Conservation (phyloP, 1,140 invertebrate genomes). For the Drosophila kanapiae region DNA sequence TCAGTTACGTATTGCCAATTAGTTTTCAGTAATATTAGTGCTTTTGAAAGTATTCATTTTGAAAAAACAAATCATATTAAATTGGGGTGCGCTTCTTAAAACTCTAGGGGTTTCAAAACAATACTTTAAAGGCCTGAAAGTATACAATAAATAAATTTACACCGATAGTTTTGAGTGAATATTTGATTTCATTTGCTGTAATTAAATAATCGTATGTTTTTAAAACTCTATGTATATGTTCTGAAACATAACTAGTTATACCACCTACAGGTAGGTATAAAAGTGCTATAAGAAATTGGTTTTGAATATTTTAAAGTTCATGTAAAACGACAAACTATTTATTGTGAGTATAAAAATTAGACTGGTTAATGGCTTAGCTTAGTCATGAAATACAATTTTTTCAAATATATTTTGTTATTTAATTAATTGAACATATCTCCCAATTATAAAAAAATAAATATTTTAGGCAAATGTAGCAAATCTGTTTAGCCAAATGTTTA, state of each 20-base stretch:
- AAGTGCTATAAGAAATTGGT: too few relatives aligned
- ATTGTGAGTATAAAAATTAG: too few relatives aligned
- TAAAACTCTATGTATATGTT: too few relatives aligned
- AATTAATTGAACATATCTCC: too few relatives aligned
- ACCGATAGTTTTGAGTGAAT: not conserved
- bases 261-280: not conserved
- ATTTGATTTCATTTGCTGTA: not conserved
- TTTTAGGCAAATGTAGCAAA: too few relatives aligned
- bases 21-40: constrained; percentile 3
- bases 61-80: constrained; percentile 13
- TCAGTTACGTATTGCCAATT: constrained; percentile 36
- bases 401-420: too few relatives aligned
- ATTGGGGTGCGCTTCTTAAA: not conserved
- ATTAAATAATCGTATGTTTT: not conserved
- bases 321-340: too few relatives aligned
- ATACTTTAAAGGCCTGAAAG: constrained; percentile 13
- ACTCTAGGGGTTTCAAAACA: constrained; percentile 3
- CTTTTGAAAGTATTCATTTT: constrained; percentile 9
- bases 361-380: too few relatives aligned
- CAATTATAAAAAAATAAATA: too few relatives aligned
- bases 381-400: too few relatives aligned
- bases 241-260: not conserved
- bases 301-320: not conserved
- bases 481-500: too few relatives aligned
- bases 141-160: constrained; percentile 6